phyloP scores from a whole-genome alignment of 2,797 vertebrate genomes.

The Rhinophrynus dorsalis region DNA sequence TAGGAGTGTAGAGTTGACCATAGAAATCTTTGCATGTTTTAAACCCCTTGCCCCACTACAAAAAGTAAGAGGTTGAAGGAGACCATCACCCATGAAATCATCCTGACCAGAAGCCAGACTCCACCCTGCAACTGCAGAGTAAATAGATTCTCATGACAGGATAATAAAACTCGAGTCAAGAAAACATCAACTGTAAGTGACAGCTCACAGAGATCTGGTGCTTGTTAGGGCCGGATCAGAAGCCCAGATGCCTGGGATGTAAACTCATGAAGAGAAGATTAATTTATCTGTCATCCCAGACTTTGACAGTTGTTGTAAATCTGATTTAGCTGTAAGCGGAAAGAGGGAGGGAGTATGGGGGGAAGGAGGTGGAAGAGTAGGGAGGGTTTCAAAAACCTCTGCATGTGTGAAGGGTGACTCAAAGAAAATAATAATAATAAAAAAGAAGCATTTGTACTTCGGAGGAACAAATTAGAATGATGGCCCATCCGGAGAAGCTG shows the following conservation, averaged over 20 bases:
- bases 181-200: conserved; percentile 94
- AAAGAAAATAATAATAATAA: conserved; percentile 58
- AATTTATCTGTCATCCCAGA: conserved; percentile 85
- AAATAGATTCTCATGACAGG: conserved; percentile 89
- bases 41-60: neutral
- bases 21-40: neutral
- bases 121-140: conserved; percentile 88
- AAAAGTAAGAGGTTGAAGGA: conserved; percentile 70
- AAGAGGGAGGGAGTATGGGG: conserved; percentile 54
- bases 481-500: conserved; percentile 36
- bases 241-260: conserved; percentile 83
- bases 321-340: conserved; percentile 80
- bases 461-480: conserved; percentile 47
- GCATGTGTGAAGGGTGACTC: conserved; percentile 71
- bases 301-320: conserved; percentile 90
- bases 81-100: conserved; percentile 88
- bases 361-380: conserved; percentile 15
- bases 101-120: conserved; percentile 80
- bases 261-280: conserved; percentile 88
- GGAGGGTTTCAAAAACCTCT: conserved; percentile 63
- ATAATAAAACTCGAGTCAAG: conserved; percentile 89
- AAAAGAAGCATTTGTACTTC: conserved; percentile 44
- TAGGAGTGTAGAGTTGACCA: neutral
- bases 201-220: conserved; percentile 80
- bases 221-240: conserved; percentile 88